Percentiles rank a stretch among this genome's conserved stretches.
phyloP scores from a whole-genome alignment of 2,888 invertebrate species.

The Steinernema hermaphroditum region DNA sequence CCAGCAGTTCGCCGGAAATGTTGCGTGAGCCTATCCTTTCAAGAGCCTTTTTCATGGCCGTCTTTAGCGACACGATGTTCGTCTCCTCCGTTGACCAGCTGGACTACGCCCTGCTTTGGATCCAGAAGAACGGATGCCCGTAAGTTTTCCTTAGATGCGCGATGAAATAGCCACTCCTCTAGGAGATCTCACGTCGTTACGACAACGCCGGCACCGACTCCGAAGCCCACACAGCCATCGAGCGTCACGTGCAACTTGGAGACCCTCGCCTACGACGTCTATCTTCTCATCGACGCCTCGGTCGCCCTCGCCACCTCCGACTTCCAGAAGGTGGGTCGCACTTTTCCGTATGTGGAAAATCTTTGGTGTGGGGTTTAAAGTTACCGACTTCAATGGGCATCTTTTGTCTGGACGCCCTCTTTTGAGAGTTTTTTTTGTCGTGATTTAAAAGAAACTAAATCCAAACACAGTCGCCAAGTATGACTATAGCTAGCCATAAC shows the following conservation, averaged over 20 bases:
- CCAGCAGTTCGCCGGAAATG: constrained; percentile 41
- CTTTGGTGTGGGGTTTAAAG: too few species aligned
- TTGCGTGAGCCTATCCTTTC: constrained; percentile 12
- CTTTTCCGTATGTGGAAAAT: too few species aligned
- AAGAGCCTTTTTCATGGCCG: background rate
- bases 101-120: constrained; percentile 47
- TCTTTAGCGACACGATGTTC: constrained; percentile 46
- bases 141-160: constrained; percentile 32
- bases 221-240: constrained; percentile 47
- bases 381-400: too few species aligned
- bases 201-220: constrained; percentile 39
- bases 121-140: constrained; percentile 46
- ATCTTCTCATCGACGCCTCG: constrained; percentile 52
- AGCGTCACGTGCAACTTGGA: constrained; percentile 45
- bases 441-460: too few species aligned
- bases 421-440: too few species aligned
- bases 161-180: constrained; percentile 24
- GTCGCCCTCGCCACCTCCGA: constrained; percentile 40
- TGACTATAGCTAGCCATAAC: too few species aligned
- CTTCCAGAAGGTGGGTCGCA: constrained; percentile 42
- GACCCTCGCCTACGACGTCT: constrained; percentile 48
- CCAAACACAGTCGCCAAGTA: too few species aligned
- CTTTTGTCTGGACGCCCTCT: too few species aligned
- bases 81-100: constrained; percentile 46
- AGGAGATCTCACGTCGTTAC: constrained; percentile 45